Percentiles rank a stretch among this genome's conserved stretches.
phyloP scores from a whole-genome alignment of 2,888 invertebrate species.

The Chrysodeixis includens region DNA sequence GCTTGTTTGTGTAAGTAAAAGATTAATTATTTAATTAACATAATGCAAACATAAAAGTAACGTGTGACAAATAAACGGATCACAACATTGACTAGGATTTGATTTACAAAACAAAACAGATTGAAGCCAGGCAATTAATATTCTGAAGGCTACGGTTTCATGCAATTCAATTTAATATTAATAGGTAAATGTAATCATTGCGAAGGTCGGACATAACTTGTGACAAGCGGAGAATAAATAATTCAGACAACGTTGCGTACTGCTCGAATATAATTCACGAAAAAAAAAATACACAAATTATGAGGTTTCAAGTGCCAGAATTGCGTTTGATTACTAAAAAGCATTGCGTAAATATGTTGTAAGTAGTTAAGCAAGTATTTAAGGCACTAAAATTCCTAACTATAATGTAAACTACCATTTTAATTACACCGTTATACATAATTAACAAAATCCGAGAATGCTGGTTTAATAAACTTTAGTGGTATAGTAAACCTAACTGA shows the following conservation, averaged over 20 bases:
- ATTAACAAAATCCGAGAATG: too few relatives aligned
- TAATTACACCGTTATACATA: too few relatives aligned
- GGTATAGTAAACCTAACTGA: too few relatives aligned
- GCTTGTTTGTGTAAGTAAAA: too few relatives aligned
- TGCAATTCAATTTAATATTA: not conserved
- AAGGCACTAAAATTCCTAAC: too few relatives aligned
- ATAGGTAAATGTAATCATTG: slow-evolving; percentile 8
- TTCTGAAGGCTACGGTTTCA: not conserved
- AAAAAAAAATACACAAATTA: not conserved
- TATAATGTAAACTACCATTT: too few relatives aligned
- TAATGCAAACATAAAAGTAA: not conserved
- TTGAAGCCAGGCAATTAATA: not conserved
- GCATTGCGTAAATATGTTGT: too few relatives aligned
- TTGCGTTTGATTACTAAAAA: too few relatives aligned
- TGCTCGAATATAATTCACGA: not conserved
- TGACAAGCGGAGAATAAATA: not conserved
- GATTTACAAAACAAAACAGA: not conserved
- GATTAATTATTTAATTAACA: too few relatives aligned
- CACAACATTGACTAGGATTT: not conserved
- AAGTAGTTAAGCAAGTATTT: too few relatives aligned
- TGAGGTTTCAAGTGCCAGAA: too few relatives aligned
- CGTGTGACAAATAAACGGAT: not conserved
- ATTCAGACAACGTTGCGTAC: not conserved
- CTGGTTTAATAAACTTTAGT: too few relatives aligned
- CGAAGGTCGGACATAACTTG: slow-evolving; percentile 3